Evolutionary conservation across 2,888 invertebrate species (phyloP), one percentile per base, ranked within the genome.

Genomic region (Apodemia hepburni): DNA sequence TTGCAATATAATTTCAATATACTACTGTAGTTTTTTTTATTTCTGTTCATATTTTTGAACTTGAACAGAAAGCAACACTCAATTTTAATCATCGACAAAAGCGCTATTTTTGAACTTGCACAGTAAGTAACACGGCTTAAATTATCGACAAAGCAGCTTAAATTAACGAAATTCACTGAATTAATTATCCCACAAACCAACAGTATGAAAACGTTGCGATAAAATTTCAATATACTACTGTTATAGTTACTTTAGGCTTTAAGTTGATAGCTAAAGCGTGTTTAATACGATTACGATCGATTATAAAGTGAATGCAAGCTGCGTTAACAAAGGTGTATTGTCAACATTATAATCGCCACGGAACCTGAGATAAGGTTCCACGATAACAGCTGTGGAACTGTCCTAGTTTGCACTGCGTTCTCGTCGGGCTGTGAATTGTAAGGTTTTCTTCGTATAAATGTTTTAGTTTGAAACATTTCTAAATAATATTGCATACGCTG

Each of bases 331-430:
- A 69, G 68, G 68, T 69, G 70, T 68, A 73, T 80, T 82, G 82
- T 81, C 72, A 75, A 74, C 73, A 71, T 69, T 73, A 76, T 81
- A 82, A 82, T 82, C 81, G 74, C 73, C 66, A 66, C 76, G 77
- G 74, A 75, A 72, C 69, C 61, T 66, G 62, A 73, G 76, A 76
- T 80, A 80, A 73, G 71, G 73, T 67, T 59, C 62, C 64, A 47
- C 66, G 75, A 76, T 76, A 74, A 66, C 69, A 67, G 66, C 66
- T 69, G 72, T 70, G 74, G 73, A 72, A 68, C 71, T 78, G 81
- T 72, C 83, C 81, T 76, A 82, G 75, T 81, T 81, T 76, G 72
- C 75, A 72, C 68, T 72, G 22, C 35, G 58, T 27, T 45, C 18
- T n/a, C 45, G 60, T 63, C 68, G 61, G 62, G 63, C 64, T 60